These are phyloP conservation scores for Agriopis leucophaearia DNA, from an alignment of 2,888 invertebrate genomes.

Conservation along the genomic window DNA sequence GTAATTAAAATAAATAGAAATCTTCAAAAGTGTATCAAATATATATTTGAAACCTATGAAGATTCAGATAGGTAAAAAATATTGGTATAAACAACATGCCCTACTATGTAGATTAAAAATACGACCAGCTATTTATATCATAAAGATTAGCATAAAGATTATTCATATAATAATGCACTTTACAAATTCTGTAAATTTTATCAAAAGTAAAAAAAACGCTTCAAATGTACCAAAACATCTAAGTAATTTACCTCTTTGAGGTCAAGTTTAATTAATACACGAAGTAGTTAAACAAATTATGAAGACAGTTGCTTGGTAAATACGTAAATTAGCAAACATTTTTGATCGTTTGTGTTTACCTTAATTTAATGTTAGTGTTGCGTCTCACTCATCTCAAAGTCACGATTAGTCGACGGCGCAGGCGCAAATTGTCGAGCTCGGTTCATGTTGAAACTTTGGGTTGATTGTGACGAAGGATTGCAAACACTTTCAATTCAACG, in stretches of 20 bases:
- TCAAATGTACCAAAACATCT: neutral
- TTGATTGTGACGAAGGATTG: conserved; percentile 50
- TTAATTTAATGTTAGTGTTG: conserved; percentile 45
- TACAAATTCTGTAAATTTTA: too few species aligned
- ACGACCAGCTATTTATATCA: too few species aligned
- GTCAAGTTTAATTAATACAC: neutral
- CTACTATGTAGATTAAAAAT: too few species aligned
- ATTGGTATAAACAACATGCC: too few species aligned
- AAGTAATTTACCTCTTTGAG: neutral
- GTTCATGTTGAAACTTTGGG: conserved; percentile 59
- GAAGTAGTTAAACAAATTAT: neutral
- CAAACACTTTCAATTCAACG: conserved; percentile 40
- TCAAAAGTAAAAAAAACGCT: neutral
- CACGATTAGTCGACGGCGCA: conserved; percentile 63
- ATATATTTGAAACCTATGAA: too few species aligned
- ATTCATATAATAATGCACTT: too few species aligned
- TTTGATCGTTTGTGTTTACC: conserved; percentile 22
- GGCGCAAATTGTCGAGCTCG: conserved; percentile 48
- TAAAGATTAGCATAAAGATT: too few species aligned
- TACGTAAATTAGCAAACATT: conserved; percentile 7
- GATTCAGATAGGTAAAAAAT: too few species aligned
- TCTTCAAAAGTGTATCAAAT: too few species aligned
- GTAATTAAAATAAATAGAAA: too few species aligned
- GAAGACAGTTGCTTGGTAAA: neutral
- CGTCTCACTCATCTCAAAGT: conserved; percentile 64